A percentile compares a stretch with the other conserved stretches of the same genome.
Conservation (phyloP, 2,797 vertebrate genomes). For the Aratinga solstitialis region DNA sequence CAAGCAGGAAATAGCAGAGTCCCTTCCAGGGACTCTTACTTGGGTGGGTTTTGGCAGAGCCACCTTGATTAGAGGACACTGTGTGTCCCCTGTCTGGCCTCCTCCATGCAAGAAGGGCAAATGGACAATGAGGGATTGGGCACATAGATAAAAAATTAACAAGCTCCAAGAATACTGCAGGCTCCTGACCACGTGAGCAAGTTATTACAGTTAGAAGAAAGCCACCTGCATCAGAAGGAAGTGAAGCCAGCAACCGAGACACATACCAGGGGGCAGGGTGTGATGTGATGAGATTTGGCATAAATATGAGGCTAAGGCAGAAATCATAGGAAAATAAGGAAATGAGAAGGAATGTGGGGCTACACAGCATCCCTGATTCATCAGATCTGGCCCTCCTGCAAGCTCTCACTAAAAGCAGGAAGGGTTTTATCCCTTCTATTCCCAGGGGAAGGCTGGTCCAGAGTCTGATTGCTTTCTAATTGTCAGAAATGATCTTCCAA, state of each 20-base stretch:
- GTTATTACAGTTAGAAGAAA: conserved; percentile 11
- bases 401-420: neutral
- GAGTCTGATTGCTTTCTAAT: neutral
- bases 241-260: neutral
- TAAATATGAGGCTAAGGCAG: neutral
- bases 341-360: neutral
- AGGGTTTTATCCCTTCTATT: neutral
- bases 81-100: neutral
- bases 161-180: neutral
- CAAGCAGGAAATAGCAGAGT: neutral
- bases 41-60: neutral
- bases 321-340: neutral
- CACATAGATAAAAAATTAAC: neutral
- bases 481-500: neutral
- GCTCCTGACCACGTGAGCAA: neutral
- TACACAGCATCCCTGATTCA: neutral
- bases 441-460: neutral
- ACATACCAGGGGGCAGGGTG: neutral
- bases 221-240: conserved; percentile 23
- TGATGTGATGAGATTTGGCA: neutral
- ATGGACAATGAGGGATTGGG: neutral
- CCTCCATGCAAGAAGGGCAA: neutral
- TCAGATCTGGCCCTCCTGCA: accelerated
- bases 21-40: neutral
- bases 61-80: neutral